Conservation (phyloP, 64 coral and sea anemone genomes). For the Cladopsammia gracilis region DNA sequence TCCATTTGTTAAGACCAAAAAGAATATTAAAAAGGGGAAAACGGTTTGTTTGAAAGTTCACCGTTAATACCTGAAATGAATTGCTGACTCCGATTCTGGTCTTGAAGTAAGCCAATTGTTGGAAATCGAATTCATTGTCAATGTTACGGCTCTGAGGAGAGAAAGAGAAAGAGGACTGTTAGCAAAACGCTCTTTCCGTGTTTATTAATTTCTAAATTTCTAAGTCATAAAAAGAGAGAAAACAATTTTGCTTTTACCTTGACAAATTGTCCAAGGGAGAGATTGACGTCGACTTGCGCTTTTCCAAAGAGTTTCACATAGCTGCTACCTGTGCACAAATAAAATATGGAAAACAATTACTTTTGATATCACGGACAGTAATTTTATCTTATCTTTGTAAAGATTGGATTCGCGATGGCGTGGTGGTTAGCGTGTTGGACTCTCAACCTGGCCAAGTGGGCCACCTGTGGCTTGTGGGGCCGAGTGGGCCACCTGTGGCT, state of each 20-base stretch:
- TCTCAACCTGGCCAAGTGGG: no score
- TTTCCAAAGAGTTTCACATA: constrained; percentile 94
- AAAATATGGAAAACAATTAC: no score
- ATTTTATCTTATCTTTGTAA: no score
- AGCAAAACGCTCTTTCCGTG: neutral
- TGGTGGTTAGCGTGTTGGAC: no score
- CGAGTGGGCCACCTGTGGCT: no score
- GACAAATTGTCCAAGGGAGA: constrained; percentile 90
- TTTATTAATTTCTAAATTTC: no score
- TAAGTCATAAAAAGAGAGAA: neutral
- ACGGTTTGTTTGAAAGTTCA: no score
- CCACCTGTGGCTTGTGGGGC: no score
- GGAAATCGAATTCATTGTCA: constrained; percentile 86
- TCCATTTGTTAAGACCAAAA: no score
- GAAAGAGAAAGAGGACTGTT: neutral
- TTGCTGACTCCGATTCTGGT: constrained; percentile 90
- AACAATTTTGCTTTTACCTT: constrained; percentile 67
- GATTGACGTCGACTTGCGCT: constrained; percentile 93
- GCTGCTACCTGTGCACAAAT: constrained; percentile 62
- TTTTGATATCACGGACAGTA: no score
- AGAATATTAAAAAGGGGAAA: no score
- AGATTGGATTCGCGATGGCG: no score
- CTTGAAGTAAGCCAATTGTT: constrained; percentile 97
- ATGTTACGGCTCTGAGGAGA: constrained; percentile 78
- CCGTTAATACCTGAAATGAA: constrained; percentile 79